Conservation (phyloP, 92 coral and sea anemone genomes). For the Plumapathes pennacea region DNA sequence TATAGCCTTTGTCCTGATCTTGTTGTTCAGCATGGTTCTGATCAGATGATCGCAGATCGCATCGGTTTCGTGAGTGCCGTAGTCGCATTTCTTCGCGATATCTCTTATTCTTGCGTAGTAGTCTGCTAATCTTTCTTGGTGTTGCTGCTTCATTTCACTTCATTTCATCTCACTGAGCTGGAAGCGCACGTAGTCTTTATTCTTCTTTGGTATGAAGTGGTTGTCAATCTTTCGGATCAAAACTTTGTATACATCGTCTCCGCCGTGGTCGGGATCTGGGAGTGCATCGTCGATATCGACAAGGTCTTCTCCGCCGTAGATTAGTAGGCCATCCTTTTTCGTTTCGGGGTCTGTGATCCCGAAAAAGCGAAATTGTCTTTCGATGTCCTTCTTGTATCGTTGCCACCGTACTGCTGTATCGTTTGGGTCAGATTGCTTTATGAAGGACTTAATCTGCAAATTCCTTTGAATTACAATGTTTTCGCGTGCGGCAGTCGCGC, state of each 20-base stretch:
- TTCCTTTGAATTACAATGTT: slow-evolving; percentile 14
- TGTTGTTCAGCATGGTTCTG: slow-evolving; percentile 41
- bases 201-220: slow-evolving; percentile 42
- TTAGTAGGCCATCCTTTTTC: slow-evolving; percentile 50
- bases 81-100: slow-evolving; percentile 38
- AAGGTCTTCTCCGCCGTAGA: slow-evolving; percentile 39
- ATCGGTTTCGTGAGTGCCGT: slow-evolving; percentile 23
- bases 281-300: slow-evolving; percentile 43
- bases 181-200: slow-evolving; percentile 57
- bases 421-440: slow-evolving; percentile 7
- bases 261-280: slow-evolving; percentile 9
- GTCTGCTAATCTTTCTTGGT: slow-evolving; percentile 22
- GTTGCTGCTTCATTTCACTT: slow-evolving; percentile 37
- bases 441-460: slow-evolving; percentile 33
- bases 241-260: slow-evolving; percentile 16
- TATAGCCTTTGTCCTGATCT: slow-evolving; percentile 27
- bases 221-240: slow-evolving; percentile 37
- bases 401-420: slow-evolving; percentile 34
- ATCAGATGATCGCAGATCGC: slow-evolving; percentile 56
- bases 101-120: slow-evolving; percentile 50
- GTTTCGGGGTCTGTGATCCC: slow-evolving; percentile 36
- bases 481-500: neutral
- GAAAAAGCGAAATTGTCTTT: slow-evolving; percentile 50
- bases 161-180: slow-evolving; percentile 46
- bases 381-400: slow-evolving; percentile 43